Conservation (phyloP, 2,797 vertebrate genomes). For the Falco biarmicus region DNA sequence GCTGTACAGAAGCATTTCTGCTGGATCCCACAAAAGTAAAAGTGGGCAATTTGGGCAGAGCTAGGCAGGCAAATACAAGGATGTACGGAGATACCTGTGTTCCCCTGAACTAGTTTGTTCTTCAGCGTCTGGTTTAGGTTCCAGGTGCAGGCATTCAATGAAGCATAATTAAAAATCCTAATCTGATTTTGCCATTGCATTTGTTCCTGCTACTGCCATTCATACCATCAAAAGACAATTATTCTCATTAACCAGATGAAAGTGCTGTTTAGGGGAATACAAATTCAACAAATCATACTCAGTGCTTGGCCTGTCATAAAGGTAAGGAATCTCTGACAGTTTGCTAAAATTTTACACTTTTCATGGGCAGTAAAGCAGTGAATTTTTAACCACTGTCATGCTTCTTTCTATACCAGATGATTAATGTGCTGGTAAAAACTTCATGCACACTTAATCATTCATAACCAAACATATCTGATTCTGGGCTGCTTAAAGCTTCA, state of each 20-base stretch:
- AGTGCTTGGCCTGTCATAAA: neutral
- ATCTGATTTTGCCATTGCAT: neutral
- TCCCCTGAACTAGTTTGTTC: neutral
- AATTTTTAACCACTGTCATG: slow-evolving; percentile 65
- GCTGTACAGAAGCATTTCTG: neutral
- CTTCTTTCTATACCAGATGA: slow-evolving; percentile 53
- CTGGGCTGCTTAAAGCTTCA: slow-evolving; percentile 70
- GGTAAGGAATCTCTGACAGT: neutral
- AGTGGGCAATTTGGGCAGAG: neutral
- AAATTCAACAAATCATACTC: slow-evolving; percentile 9
- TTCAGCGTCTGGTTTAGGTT: neutral
- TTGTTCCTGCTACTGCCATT: neutral
- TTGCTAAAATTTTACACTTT: slow-evolving; percentile 17
- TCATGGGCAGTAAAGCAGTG: slow-evolving; percentile 33
- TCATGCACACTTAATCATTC: slow-evolving; percentile 76
- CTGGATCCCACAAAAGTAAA: neutral
- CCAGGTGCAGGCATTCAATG: neutral
- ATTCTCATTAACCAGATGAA: neutral
- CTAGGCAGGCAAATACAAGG: neutral
- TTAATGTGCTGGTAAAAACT: slow-evolving; percentile 76
- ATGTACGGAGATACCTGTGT: neutral
- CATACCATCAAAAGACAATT: neutral
- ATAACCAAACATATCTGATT: slow-evolving; percentile 65
- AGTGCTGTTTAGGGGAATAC: neutral
- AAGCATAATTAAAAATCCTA: neutral